phyloP scores from a whole-genome alignment of 2,888 invertebrate species.

The Melikaiella ostensackeni region DNA sequence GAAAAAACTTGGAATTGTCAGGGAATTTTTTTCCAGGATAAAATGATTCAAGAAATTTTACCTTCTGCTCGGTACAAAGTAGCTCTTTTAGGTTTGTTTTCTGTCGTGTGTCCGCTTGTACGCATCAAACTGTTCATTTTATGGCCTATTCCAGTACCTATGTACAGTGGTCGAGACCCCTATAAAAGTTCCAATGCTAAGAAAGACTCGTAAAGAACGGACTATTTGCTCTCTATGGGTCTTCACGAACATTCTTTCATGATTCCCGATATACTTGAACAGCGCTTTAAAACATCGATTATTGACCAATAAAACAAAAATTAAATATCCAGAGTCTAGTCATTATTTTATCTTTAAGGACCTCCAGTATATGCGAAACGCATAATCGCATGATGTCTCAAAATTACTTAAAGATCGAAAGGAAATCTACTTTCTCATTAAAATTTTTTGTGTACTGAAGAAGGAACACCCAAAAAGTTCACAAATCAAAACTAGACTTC shows the following conservation, averaged over 20 bases:
- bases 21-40: too few species aligned
- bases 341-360: background rate
- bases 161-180: constrained; percentile 14
- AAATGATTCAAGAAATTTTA: too few species aligned
- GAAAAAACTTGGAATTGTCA: too few species aligned
- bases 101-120: background rate
- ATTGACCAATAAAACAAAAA: background rate
- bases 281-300: background rate
- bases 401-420: too few species aligned
- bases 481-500: too few species aligned
- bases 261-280: background rate
- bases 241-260: background rate
- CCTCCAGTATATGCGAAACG: too few species aligned
- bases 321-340: background rate
- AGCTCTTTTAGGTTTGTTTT: background rate
- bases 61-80: background rate
- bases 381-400: too few species aligned
- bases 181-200: constrained; percentile 28
- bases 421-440: too few species aligned
- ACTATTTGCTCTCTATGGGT: background rate
- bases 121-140: constrained; percentile 27
- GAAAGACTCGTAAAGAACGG: background rate
- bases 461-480: too few species aligned
- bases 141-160: constrained; percentile 12
- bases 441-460: too few species aligned